phyloP scores from a whole-genome alignment of 2,888 invertebrate species.

The Hylaea fasciaria region DNA sequence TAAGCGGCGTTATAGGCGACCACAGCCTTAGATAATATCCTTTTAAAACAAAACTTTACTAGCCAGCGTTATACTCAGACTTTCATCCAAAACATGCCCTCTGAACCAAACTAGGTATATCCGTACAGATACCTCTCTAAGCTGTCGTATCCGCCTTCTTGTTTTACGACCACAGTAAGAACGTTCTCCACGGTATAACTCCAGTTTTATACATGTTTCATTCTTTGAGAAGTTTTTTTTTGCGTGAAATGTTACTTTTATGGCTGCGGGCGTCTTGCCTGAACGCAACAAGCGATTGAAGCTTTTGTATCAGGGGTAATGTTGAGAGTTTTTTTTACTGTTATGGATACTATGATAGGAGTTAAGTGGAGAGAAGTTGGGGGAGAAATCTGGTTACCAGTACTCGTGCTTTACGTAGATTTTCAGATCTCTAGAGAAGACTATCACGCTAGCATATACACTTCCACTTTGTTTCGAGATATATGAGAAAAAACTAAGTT shows the following conservation, averaged over 20 bases:
- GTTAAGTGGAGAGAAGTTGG: slow-evolving; percentile 2
- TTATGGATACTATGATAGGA: slow-evolving; percentile 6
- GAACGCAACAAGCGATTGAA: slow-evolving; percentile 29
- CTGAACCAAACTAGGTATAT: neutral
- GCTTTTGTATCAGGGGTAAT: slow-evolving; percentile 19
- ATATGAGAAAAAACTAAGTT: too few species aligned
- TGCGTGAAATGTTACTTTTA: slow-evolving; percentile 24
- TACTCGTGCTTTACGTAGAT: too few species aligned
- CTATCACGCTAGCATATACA: neutral
- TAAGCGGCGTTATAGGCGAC: too few species aligned
- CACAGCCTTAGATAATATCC: too few species aligned
- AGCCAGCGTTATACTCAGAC: neutral
- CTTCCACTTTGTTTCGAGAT: too few species aligned
- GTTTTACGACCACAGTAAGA: slow-evolving; percentile 30
- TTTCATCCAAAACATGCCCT: neutral
- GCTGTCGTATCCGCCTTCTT: slow-evolving; percentile 22
- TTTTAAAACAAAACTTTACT: too few species aligned
- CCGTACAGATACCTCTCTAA: slow-evolving; percentile 4
- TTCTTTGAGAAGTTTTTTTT: slow-evolving; percentile 27
- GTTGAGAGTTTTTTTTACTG: slow-evolving; percentile 3
- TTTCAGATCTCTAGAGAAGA: too few species aligned
- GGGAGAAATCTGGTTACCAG: neutral
- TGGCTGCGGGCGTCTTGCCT: slow-evolving; percentile 17
- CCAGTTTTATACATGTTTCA: slow-evolving; percentile 32
- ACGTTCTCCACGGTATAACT: slow-evolving; percentile 22